Evolutionary conservation across 37 sponge, comb jelly and placozoan species (phyloP), one percentile per base, ranked within the genome.

Genomic region (Petrosia ficiformis): DNA sequence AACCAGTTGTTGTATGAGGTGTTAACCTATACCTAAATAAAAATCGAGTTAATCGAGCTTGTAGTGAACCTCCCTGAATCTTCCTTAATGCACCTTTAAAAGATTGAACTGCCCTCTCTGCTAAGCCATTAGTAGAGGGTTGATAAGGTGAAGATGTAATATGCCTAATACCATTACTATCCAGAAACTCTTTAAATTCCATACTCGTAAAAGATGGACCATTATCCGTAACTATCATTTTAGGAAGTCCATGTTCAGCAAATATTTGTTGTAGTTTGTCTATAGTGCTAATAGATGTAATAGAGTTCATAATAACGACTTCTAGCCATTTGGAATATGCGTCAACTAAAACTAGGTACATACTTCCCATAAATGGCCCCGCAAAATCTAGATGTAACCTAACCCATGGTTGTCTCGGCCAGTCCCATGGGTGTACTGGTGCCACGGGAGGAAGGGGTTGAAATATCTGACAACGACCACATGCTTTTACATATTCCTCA

Each of bases 241-340:
- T 24, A 42, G 72, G 72, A 28, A 71, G 41, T 21, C 72, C 72
- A 71, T 39, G 42, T 24, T 22, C 1, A 2, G 72, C 22, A 43
- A 71, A 71, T 2, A 37, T 71, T 40, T 25, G 24, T 37, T 41
- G 37, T 22, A 71, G 42, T 29, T 40, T 21, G 1, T 71, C 22
- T 42, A 71, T 71, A 22, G 72, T 71, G 28, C 19, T 44, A 4
- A 2, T 28, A 24, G 72, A 35, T 29, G 72, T 40, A 43, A 44
- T 41, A 11, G 72, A 37, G 24, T 24, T 2, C 48, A 71, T 44
- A 6, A 41, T 37, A 37, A 44, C 24, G 22, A 71, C 72, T 39
- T 71, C 72, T 39, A 71, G 4, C 72, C 72, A 71, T 44, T 71
- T 71, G 19, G 72, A 39, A 71, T 71, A 44, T 3, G 72, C n/a